Evolutionary conservation across 2,113 vertebrate species (phyloP), one percentile per base, ranked within the genome.

Genomic region (Mormoops blainvillei): DNA sequence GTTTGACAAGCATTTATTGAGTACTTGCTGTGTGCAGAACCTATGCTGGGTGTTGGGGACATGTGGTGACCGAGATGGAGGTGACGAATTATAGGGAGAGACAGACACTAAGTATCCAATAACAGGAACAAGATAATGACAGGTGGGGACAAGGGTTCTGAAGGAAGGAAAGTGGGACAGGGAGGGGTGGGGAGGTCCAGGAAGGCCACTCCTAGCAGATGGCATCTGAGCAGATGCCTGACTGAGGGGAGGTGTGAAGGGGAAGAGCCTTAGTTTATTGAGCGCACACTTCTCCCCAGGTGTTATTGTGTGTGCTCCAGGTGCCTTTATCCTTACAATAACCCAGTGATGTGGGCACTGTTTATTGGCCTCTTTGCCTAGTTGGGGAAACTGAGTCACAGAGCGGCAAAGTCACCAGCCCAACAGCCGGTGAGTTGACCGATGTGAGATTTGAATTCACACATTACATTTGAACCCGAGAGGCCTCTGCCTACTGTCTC

Each of bases 291-390:
- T 43, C 13, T 0, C 22, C 1, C 58, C 31, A 11, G 78, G 7
- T 4, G 31, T 28, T 5, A 1, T 0, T 12, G 1, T 26, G 45
- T 0, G 36, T 14, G 31, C 10, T 28, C 26, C 26, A 0, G 0
- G 26, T 38, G 36, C 8, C 45, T 41, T 41, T 31, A 4, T 15
- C 14, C 56, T 61, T 13, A 2, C 0, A 1, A 5, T 8, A 4
- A 24, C 56, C 68, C n/a, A 13, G 0, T 4, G 48, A 65, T 6
- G 0, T 0, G 1, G 7, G 14, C 2, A 0, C 31, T 26, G 4
- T 15, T 26, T 48, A 5, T 38, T 19, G 43, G 5, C 5, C 6
- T 22, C 14, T 28, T 54, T 43, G 41, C 74, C 38, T 28, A 16
- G 19, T 5, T 20, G 80, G 73, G 89, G 74, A 87, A 84, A 84